Evolutionary conservation across 1,140 invertebrate genomes (phyloP).

Genomic region (Hylyphantes graminicola): DNA sequence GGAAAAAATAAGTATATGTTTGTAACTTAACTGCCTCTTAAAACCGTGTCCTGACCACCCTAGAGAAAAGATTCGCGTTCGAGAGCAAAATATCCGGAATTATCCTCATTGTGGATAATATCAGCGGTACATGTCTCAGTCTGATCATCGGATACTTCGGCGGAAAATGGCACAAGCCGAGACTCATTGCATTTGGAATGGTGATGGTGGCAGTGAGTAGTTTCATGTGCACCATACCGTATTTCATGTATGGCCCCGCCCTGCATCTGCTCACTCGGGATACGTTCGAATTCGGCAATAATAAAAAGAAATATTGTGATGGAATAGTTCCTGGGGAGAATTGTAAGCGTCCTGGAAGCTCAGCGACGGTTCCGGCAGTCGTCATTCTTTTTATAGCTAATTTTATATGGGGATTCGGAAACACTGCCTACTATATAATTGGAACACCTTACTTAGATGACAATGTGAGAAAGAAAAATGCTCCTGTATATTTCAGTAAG

Average conservation of each 20-base stretch:
- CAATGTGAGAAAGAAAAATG: slow-evolving; percentile 62
- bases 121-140: slow-evolving; percentile 72
- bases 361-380: slow-evolving; percentile 53
- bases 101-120: slow-evolving; percentile 64
- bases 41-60: slow-evolving; percentile 79
- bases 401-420: slow-evolving; percentile 63
- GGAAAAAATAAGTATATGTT: too few relatives aligned
- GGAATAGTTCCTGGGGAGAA: neutral
- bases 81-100: slow-evolving; percentile 79
- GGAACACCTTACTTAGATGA: slow-evolving; percentile 61
- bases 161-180: slow-evolving; percentile 75
- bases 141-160: slow-evolving; percentile 76
- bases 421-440: slow-evolving; percentile 60
- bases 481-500: slow-evolving; percentile 62
- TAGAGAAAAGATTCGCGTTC: slow-evolving; percentile 85
- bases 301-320: slow-evolving; percentile 45
- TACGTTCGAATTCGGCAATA: neutral
- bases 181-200: slow-evolving; percentile 78
- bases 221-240: slow-evolving; percentile 75
- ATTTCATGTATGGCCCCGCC: slow-evolving; percentile 76
- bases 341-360: slow-evolving; percentile 67
- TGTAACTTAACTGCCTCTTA: too few relatives aligned
- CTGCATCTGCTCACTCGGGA: slow-evolving; percentile 18
- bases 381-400: slow-evolving; percentile 60
- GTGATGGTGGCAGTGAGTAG: slow-evolving; percentile 77